These are phyloP conservation scores for Scaptomyza polygonia DNA, from an alignment of 2,888 invertebrate genomes.

Conservation along the genomic window DNA sequence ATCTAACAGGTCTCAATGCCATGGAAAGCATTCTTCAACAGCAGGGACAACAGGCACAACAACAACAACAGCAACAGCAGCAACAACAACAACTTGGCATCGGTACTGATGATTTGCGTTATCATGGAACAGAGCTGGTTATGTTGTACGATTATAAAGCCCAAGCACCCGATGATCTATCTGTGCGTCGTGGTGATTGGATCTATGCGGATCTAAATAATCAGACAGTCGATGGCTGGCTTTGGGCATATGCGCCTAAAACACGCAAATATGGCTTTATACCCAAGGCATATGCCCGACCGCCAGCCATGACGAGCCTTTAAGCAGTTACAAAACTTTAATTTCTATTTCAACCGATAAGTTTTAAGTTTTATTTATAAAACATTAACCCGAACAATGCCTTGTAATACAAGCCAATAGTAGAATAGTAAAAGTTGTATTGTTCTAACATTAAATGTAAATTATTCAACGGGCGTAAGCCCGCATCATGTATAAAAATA, in stretches of 20 bases:
- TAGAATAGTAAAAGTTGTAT: slow-evolving; percentile 37
- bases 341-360: background rate
- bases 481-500: slow-evolving; percentile 19
- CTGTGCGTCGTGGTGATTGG: slow-evolving; percentile 96
- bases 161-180: slow-evolving; percentile 96
- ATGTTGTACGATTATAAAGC: slow-evolving; percentile 98
- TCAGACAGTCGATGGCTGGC: slow-evolving; percentile 97
- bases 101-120: slow-evolving; percentile 88
- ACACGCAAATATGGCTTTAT: slow-evolving; percentile 97
- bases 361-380: background rate
- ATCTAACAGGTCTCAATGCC: slow-evolving; percentile 41
- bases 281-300: slow-evolving; percentile 96
- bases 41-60: slow-evolving; percentile 52
- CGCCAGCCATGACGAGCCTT: slow-evolving; percentile 94
- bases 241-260: slow-evolving; percentile 97
- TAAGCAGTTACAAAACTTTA: slow-evolving; percentile 27
- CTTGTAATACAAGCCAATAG: background rate
- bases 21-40: slow-evolving; percentile 62
- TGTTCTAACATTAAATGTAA: slow-evolving; percentile 37
- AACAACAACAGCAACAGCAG: slow-evolving; percentile 59
- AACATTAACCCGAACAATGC: background rate
- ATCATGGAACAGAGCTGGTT: slow-evolving; percentile 95
- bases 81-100: slow-evolving; percentile 79
- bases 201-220: slow-evolving; percentile 97
- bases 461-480: slow-evolving; percentile 30